Evolutionary conservation across 2,888 invertebrate species (phyloP).

Genomic region (Halictus ligatus): DNA sequence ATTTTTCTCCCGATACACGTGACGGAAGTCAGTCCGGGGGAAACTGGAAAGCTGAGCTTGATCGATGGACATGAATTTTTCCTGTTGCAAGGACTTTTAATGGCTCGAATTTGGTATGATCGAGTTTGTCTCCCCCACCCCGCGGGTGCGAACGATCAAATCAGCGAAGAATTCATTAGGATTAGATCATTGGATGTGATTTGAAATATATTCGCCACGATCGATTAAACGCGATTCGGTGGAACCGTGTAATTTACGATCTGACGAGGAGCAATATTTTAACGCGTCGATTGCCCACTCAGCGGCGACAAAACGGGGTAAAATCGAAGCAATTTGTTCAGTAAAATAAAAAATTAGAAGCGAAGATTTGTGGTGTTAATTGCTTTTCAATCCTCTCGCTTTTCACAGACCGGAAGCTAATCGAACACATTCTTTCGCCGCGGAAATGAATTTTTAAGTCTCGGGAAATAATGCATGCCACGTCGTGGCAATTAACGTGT

Average conservation of each 20-base stretch:
- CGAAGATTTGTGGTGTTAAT: background rate
- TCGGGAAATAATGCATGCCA: background rate
- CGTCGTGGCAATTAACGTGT: background rate
- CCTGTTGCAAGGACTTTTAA: slow-evolving; percentile 1
- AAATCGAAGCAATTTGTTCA: background rate
- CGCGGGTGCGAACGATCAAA: too few relatives aligned
- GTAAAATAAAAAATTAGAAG: background rate
- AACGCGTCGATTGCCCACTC: background rate
- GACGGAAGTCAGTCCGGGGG: slow-evolving; percentile 3
- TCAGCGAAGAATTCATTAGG: background rate
- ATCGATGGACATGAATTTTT: slow-evolving; percentile 20
- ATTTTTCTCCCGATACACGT: slow-evolving; percentile 24
- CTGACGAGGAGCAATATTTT: background rate
- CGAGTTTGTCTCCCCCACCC: background rate
- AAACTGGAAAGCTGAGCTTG: background rate
- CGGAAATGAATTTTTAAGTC: background rate
- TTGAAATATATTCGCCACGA: background rate
- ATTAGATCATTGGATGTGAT: background rate
- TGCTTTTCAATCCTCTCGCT: background rate
- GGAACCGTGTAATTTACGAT: background rate
- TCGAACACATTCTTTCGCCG: background rate
- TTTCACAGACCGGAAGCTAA: background rate
- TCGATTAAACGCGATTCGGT: background rate
- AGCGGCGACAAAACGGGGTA: background rate
- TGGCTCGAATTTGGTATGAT: background rate